Evolutionary conservation across 2,113 vertebrate species (phyloP), one percentile per base, ranked within the genome.

Genomic region (Chinchilla lanigera): DNA sequence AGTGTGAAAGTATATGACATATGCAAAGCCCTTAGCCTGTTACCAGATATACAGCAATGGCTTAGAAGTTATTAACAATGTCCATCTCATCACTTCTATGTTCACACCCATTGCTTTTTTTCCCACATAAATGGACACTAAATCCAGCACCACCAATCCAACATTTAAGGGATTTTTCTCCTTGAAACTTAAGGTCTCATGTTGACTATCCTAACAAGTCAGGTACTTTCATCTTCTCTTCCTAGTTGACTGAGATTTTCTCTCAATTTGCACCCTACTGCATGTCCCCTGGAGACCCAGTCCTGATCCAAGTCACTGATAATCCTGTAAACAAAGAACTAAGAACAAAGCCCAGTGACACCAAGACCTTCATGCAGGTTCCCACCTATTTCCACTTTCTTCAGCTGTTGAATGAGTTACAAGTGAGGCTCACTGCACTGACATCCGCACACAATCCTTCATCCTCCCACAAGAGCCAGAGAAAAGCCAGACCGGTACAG

Each of bases 401-500:
- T 81, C 52, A 73, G 50, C 67, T 69, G 88, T 90, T 81, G 81
- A 90, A 94, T 91, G 95, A 93, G 58, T 82, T 94, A 86, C 69
- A 56, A 85, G 80, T 11, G 63, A 90, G 69, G 50, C 13, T 81
- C 26, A 83, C 83, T 58, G 41, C 58, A 52, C 0, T 35, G 86
- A 71, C 38, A 94, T 54, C 95, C 14, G 52, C 52, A 84, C 60
- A 83, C 54, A 84, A 47, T 41, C 73, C 33, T 82, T 92, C 63
- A 19, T 60, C 71, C 67, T 92, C 41, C 38, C 38, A 50, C 8
- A 52, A 77, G 81, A 61, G 80, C 54, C 60, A 84, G 65, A 92
- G 86, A 52, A 69, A 93, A 92, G 44, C 2, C 4, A 80, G 63
- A 56, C 67, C 63, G 56, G 89, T 35, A 41, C 67, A 75, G 81